A percentile compares a stretch with the other conserved stretches of the same genome.
These are phyloP conservation scores for Phyllotreta cruciferae DNA, from an alignment of 2,888 invertebrate genomes.

Conservation along the genomic window DNA sequence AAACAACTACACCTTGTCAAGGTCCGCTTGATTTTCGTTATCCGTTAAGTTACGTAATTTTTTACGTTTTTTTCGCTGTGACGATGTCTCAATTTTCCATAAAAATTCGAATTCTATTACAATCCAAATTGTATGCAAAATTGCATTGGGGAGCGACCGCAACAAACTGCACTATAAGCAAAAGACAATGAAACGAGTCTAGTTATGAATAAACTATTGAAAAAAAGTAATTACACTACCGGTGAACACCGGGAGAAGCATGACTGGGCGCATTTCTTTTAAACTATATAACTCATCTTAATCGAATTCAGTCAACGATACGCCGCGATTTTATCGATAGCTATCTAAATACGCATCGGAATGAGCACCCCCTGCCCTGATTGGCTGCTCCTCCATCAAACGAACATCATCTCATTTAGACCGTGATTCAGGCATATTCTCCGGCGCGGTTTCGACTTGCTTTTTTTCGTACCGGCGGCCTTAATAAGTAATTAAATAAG, in stretches of 20 bases:
- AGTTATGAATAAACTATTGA: conserved; percentile 1
- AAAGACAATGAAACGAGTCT: neutral
- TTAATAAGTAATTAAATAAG: conserved; percentile 44
- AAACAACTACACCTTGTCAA: conserved; percentile 31
- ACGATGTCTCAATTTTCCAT: conserved; percentile 8
- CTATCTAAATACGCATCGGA: conserved; percentile 57
- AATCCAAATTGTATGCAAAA: neutral
- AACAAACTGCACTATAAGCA: too few species aligned
- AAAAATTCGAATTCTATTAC: neutral
- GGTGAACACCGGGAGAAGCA: conserved; percentile 53
- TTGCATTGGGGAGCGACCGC: too few species aligned
- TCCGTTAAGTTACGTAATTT: conserved; percentile 18
- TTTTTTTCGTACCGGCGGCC: conserved; percentile 16
- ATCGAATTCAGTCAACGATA: conserved; percentile 56
- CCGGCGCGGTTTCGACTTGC: conserved; percentile 26
- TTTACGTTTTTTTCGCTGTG: conserved; percentile 4
- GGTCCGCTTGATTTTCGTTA: conserved; percentile 30
- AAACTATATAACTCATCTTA: conserved; percentile 55
- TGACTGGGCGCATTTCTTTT: conserved; percentile 56
- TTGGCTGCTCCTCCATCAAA: conserved; percentile 54
- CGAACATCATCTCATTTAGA: conserved; percentile 54
- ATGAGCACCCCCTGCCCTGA: conserved; percentile 55
- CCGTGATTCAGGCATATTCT: conserved; percentile 50
- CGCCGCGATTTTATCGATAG: conserved; percentile 53
- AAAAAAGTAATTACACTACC: conserved; percentile 53